Conservation (phyloP, 2,797 vertebrate species). For the Fringilla coelebs region DNA sequence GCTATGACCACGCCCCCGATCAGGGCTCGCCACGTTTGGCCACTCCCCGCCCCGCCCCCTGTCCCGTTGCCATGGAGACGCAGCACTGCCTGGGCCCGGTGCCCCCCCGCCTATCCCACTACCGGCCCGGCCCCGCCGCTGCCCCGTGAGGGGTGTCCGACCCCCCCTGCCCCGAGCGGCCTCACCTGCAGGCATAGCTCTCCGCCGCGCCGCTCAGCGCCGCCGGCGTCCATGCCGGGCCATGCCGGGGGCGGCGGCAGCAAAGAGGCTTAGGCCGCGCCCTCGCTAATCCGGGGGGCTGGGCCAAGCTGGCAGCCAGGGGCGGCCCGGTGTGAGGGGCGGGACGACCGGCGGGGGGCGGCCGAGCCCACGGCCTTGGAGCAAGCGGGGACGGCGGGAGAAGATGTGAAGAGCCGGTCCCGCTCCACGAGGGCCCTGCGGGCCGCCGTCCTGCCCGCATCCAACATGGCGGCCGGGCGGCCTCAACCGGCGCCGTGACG, state of each 20-base stretch:
- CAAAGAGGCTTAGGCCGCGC: slow-evolving; percentile 2
- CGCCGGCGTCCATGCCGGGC: slow-evolving; percentile 7
- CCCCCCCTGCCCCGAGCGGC: neutral
- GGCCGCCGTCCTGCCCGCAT: neutral
- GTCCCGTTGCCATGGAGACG: neutral
- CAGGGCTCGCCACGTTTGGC: neutral
- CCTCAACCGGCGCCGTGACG: neutral
- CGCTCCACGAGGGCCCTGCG: accelerated
- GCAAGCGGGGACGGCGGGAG: neutral
- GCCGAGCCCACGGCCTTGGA: too few relatives aligned
- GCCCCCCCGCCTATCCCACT: neutral
- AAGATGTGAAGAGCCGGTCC: neutral
- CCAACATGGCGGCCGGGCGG: neutral
- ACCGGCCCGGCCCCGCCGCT: neutral
- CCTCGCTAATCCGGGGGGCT: neutral
- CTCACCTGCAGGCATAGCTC: neutral
- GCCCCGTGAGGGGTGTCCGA: neutral
- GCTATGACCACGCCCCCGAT: accelerated
- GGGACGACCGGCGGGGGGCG: neutral
- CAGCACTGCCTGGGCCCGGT: neutral
- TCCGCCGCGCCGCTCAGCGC: neutral
- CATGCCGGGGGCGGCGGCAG: neutral
- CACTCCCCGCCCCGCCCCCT: neutral
- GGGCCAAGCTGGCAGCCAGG: neutral
- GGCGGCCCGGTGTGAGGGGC: neutral